Percentiles rank a stretch among this genome's conserved stretches.
These are phyloP conservation scores for Lasioglossum albipes DNA, from an alignment of 1,140 invertebrate genomes.

Conservation along the genomic window DNA sequence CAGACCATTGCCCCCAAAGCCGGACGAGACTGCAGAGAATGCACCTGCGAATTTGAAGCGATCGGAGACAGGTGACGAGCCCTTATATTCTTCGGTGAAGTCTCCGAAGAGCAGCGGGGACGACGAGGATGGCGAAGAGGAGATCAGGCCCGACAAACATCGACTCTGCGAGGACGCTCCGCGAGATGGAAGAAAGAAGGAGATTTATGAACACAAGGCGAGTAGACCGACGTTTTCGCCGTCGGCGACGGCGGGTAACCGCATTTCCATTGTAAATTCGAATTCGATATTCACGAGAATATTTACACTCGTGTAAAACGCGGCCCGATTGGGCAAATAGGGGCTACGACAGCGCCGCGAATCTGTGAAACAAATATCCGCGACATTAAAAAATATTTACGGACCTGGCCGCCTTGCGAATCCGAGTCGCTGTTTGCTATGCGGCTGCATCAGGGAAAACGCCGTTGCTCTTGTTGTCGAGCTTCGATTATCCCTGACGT, in stretches of 20 bases:
- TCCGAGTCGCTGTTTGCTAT: slow-evolving; percentile 1
- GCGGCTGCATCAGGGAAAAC: background rate
- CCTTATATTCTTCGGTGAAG: slow-evolving; percentile 72
- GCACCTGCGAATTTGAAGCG: slow-evolving; percentile 35
- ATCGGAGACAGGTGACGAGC: slow-evolving; percentile 65
- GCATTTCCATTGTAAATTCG: slow-evolving; percentile 32
- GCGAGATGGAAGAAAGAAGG: slow-evolving; percentile 55
- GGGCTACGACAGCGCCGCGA: background rate
- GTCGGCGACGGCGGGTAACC: too few relatives aligned
- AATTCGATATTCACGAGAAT: slow-evolving; percentile 35
- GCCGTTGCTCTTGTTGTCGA: background rate
- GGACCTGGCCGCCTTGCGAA: background rate
- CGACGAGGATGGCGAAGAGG: slow-evolving; percentile 35
- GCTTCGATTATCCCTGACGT: background rate
- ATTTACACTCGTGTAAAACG: slow-evolving; percentile 17
- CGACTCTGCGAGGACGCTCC: background rate
- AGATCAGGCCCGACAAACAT: slow-evolving; percentile 1
- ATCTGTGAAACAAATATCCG: slow-evolving; percentile 45
- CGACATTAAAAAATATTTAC: slow-evolving; percentile 36
- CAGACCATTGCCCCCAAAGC: slow-evolving; percentile 74
- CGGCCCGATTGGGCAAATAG: slow-evolving; percentile 16
- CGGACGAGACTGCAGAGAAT: slow-evolving; percentile 65
- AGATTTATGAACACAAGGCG: slow-evolving; percentile 72
- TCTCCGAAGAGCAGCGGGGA: slow-evolving; percentile 44
- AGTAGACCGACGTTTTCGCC: slow-evolving; percentile 1